These are phyloP conservation scores for Myotis vivesi DNA, from an alignment of 2,797 vertebrate species.

Conservation along the genomic window DNA sequence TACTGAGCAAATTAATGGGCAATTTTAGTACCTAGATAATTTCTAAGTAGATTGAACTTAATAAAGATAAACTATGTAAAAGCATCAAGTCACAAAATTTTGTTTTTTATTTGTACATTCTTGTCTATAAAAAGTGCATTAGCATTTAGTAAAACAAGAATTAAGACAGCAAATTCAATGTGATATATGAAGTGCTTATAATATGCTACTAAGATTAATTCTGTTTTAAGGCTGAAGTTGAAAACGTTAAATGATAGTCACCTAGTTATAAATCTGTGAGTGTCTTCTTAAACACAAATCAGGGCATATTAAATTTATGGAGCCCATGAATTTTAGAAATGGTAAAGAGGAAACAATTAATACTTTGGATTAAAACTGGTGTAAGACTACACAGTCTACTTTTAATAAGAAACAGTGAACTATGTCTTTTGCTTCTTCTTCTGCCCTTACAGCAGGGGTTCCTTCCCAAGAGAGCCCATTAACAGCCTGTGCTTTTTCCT, in stretches of 20 bases:
- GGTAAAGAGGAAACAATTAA: background rate
- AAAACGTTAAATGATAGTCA: background rate
- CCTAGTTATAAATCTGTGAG: background rate
- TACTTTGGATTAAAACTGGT: background rate
- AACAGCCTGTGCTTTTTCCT: background rate
- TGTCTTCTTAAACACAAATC: background rate
- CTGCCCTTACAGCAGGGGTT: background rate
- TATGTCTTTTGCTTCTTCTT: background rate
- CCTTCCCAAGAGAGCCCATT: background rate
- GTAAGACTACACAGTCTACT: background rate
- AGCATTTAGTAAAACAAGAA: background rate
- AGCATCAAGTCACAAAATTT: background rate
- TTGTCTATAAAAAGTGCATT: background rate
- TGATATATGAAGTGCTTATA: background rate
- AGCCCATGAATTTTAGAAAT: background rate
- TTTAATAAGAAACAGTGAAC: background rate
- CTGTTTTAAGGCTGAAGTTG: background rate
- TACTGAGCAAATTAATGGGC: background rate
- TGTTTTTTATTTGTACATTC: background rate
- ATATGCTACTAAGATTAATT: background rate
- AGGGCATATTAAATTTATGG: background rate
- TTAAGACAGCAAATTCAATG: background rate
- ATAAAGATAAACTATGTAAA: background rate
- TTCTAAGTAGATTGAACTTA: background rate
- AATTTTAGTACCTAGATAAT: background rate